phyloP scores from a whole-genome alignment of 2,113 vertebrate genomes.

The Cathartes aura region DNA sequence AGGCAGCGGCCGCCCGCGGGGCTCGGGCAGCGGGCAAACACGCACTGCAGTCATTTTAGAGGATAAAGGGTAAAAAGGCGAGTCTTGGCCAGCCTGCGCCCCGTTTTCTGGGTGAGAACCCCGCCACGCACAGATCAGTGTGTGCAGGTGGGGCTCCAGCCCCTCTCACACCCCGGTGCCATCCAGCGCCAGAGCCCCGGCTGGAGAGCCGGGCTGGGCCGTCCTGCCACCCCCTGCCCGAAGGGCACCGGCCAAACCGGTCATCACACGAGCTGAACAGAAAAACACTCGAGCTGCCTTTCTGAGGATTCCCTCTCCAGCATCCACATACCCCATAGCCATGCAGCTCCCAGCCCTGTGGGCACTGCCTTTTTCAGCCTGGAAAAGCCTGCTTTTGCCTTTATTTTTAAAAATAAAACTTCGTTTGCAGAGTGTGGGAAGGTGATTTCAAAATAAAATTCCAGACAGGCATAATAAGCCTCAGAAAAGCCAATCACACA shows the following conservation, averaged over 20 bases:
- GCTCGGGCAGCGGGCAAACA: no score
- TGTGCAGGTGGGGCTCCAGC: not conserved
- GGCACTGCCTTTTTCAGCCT: not conserved
- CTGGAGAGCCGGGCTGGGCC: not conserved
- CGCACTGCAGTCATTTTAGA: fast-evolving
- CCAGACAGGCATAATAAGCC: conserved; percentile 4
- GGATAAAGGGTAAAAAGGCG: not conserved
- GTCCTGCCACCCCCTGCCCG: not conserved
- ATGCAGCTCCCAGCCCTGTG: not conserved
- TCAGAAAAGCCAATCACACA: conserved; percentile 54
- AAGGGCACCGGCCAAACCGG: not conserved
- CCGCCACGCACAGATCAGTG: no score
- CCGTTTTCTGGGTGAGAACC: not conserved
- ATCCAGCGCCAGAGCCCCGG: not conserved
- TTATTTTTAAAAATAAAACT: not conserved
- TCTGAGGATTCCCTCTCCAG: not conserved
- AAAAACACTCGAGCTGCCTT: not conserved
- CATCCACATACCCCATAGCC: fast-evolving
- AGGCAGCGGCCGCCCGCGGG: no score
- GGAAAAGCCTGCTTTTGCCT: not conserved
- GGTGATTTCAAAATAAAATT: conserved; percentile 50
- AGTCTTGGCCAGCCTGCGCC: not conserved
- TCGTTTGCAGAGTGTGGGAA: not conserved
- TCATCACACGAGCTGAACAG: not conserved
- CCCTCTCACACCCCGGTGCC: not conserved